A percentile compares a stretch with the other conserved stretches of the same genome.
These are phyloP conservation scores for Melipona quadrifasciata DNA, from an alignment of 1,140 invertebrate species.

Conservation along the genomic window DNA sequence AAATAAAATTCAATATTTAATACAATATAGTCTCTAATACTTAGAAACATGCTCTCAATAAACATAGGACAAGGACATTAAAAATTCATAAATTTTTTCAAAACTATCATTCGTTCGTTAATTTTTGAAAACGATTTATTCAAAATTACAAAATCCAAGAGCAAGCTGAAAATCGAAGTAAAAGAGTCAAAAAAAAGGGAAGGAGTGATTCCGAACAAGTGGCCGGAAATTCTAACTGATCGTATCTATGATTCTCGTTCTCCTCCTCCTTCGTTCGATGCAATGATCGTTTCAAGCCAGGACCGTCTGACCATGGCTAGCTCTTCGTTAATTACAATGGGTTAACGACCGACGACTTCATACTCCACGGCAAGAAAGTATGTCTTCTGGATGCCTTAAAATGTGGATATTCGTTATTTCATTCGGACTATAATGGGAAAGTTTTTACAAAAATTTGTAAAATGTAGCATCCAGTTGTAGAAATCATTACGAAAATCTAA, in stretches of 20 bases:
- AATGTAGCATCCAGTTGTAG: neutral
- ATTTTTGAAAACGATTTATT: neutral
- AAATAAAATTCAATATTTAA: no score
- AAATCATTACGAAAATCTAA: neutral
- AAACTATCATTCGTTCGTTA: neutral
- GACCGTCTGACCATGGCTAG: slow-evolving; percentile 68
- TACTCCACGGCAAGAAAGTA: slow-evolving; percentile 11
- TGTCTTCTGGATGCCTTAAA: slow-evolving; percentile 13
- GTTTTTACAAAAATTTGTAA: neutral
- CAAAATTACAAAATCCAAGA: slow-evolving; percentile 5
- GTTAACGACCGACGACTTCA: slow-evolving; percentile 71
- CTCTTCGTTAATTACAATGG: slow-evolving; percentile 72
- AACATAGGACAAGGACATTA: neutral
- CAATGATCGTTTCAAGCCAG: slow-evolving; percentile 71
- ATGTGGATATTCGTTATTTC: neutral
- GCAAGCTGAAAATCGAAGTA: slow-evolving; percentile 11
- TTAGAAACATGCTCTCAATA: neutral
- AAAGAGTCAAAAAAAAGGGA: slow-evolving; percentile 19
- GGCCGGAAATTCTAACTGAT: slow-evolving; percentile 72
- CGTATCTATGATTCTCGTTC: slow-evolving; percentile 66
- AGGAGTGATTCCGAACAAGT: slow-evolving; percentile 38
- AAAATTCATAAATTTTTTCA: neutral
- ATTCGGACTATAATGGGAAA: neutral
- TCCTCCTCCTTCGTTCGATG: slow-evolving; percentile 66
- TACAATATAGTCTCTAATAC: neutral